phyloP scores from a whole-genome alignment of 1,140 invertebrate genomes.

The Halictus rubicundus region DNA sequence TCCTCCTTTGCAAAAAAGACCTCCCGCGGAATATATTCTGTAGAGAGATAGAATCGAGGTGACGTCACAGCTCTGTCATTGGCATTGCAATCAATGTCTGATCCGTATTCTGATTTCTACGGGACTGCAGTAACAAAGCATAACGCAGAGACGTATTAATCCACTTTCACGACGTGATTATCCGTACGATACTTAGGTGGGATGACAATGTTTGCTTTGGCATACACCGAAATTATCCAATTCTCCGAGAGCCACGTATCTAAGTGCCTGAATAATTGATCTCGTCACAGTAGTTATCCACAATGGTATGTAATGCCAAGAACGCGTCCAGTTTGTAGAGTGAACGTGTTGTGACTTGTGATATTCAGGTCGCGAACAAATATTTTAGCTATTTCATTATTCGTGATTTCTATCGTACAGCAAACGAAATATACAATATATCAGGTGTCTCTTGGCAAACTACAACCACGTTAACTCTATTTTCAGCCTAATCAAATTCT shows the following conservation, averaged over 20 bases:
- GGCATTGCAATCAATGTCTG: no score
- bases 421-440: no score
- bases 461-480: no score
- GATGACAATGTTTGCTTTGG: neutral
- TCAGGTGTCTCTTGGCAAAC: no score
- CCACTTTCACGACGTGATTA: neutral
- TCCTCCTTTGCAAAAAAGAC: no score
- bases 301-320: neutral
- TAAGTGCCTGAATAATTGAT: conserved; percentile 32
- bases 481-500: no score
- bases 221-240: conserved; percentile 7
- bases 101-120: no score
- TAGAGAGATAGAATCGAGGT: no score
- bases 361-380: conserved; percentile 22
- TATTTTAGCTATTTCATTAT: neutral
- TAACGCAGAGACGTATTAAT: neutral
- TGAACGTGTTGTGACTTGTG: conserved; percentile 5
- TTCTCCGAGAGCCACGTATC: neutral
- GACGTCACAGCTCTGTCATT: no score
- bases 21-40: no score
- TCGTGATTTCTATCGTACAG: no score
- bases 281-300: conserved; percentile 13
- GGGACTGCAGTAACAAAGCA: neutral
- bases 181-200: neutral
- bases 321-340: conserved; percentile 20